Conservation (phyloP, 2,113 vertebrate species). For the Hippocampus comes region DNA sequence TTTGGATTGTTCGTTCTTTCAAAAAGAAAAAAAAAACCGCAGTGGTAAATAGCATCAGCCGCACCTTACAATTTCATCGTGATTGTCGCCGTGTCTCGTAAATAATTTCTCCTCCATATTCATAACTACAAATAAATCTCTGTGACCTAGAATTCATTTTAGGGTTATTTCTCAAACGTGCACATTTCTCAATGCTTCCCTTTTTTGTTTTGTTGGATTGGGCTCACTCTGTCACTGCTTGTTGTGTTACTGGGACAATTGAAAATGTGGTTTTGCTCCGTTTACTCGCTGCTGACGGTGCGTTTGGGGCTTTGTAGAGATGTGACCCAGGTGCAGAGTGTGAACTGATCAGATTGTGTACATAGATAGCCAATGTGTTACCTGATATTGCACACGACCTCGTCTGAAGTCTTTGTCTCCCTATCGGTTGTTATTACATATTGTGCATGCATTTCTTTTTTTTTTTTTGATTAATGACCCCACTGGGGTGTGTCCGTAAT, state of each 20-base stretch:
- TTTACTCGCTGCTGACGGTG: constrained; percentile 17
- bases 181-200: constrained; percentile 15
- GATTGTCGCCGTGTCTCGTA: constrained; percentile 41
- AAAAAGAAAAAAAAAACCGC: constrained; percentile 9
- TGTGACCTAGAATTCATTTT: constrained; percentile 54
- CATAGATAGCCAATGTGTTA: constrained; percentile 29
- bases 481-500: constrained; percentile 54
- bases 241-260: constrained; percentile 49
- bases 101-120: constrained; percentile 57
- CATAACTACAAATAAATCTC: constrained; percentile 51
- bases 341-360: constrained; percentile 41
- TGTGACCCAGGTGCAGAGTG: constrained; percentile 33
- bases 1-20: constrained; percentile 43
- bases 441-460: constrained; percentile 40
- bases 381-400: constrained; percentile 28
- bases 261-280: constrained; percentile 26
- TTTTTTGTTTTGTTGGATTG: constrained; percentile 38
- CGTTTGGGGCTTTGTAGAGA: constrained; percentile 18
- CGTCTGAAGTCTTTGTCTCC: constrained; percentile 36
- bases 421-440: constrained; percentile 51
- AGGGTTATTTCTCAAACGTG: constrained; percentile 32
- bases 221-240: constrained; percentile 39
- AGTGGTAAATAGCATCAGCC: constrained; percentile 41
- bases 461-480: constrained; percentile 66
- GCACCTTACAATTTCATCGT: constrained; percentile 55